Conservation (phyloP, 2,113 vertebrate species). For the Chaetops frenatus region DNA sequence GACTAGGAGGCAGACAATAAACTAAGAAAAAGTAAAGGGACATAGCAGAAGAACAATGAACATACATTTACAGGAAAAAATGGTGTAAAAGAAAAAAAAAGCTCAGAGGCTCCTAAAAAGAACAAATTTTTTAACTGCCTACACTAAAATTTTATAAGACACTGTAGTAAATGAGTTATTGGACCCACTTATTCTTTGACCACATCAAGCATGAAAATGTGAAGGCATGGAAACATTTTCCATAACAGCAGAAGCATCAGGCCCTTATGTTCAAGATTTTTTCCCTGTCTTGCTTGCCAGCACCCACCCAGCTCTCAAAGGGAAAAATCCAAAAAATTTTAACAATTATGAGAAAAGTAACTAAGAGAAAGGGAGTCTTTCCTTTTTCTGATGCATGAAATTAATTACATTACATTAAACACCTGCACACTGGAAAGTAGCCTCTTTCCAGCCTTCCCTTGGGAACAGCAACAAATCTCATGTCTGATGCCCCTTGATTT, state of each 20-base stretch:
- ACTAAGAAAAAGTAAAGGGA: not conserved
- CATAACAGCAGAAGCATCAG: not conserved
- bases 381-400: not conserved
- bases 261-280: not conserved
- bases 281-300: not conserved
- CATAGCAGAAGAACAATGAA: not conserved
- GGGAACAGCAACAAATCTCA: not conserved
- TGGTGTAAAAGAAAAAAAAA: not conserved
- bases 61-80: not conserved
- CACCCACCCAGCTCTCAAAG: not conserved
- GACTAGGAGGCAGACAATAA: not conserved
- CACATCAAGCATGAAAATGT: not conserved
- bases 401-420: not conserved
- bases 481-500: not conserved
- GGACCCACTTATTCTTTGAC: not conserved
- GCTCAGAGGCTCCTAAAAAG: not conserved
- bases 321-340: not conserved
- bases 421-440: not conserved
- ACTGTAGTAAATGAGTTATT: not conserved
- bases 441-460: not conserved
- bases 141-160: not conserved
- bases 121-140: accelerated
- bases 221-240: not conserved
- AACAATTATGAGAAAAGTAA: not conserved
- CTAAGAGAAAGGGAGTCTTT: not conserved